These are phyloP conservation scores for Sepiola atlantica DNA, from an alignment of 2,888 invertebrate species.

Conservation along the genomic window DNA sequence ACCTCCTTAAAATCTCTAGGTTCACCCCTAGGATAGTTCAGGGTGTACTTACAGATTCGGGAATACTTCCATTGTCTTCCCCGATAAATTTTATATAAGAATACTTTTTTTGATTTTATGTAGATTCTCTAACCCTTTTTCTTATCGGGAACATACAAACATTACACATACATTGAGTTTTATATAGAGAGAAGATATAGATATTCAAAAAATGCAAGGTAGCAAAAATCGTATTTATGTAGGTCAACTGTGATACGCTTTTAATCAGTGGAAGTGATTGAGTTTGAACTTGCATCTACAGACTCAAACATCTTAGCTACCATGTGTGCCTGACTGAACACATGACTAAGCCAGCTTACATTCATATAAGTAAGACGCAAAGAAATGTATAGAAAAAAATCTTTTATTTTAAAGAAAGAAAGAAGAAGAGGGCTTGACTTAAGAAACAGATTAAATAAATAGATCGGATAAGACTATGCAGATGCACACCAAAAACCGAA, in stretches of 20 bases:
- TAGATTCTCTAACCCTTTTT: too few relatives aligned
- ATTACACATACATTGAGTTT: too few relatives aligned
- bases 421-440: background rate
- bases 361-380: background rate
- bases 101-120: too few relatives aligned
- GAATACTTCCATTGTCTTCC: too few relatives aligned
- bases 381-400: background rate
- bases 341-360: background rate
- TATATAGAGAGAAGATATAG: too few relatives aligned
- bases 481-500: background rate
- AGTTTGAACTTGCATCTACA: slow-evolving; percentile 15
- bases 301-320: background rate
- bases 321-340: slow-evolving; percentile 18
- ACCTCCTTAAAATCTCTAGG: too few relatives aligned
- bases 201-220: background rate
- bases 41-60: too few relatives aligned
- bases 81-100: too few relatives aligned
- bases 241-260: background rate
- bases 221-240: background rate
- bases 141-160: too few relatives aligned
- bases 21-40: too few relatives aligned
- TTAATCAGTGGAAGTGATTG: slow-evolving; percentile 32
- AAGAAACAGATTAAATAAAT: background rate
- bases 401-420: background rate
- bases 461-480: background rate